phyloP scores from a whole-genome alignment of 2,113 vertebrate genomes.

The Chamaetylas fuelleborni region DNA sequence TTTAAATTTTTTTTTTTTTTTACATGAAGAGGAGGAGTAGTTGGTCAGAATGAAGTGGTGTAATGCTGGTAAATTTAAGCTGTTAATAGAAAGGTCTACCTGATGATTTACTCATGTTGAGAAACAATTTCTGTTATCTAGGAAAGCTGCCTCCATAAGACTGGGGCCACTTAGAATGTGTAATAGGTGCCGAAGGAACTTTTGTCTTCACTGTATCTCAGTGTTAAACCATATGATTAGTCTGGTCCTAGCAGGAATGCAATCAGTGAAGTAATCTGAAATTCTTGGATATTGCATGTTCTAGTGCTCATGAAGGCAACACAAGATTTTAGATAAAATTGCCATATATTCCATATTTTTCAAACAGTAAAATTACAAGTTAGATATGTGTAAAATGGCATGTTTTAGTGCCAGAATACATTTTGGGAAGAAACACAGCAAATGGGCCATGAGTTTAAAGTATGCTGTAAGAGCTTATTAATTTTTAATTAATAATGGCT shows the following conservation, averaged over 20 bases:
- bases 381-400: neutral
- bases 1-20: neutral
- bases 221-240: rapidly evolving
- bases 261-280: neutral
- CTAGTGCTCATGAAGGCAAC: neutral
- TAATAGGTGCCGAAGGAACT: rapidly evolving
- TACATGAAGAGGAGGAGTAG: neutral
- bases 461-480: neutral
- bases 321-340: neutral
- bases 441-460: neutral
- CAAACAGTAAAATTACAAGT: neutral
- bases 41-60: neutral
- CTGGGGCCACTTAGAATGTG: rapidly evolving
- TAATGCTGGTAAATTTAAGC: neutral
- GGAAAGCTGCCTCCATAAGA: rapidly evolving
- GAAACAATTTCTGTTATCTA: neutral
- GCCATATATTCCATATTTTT: neutral
- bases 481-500: neutral
- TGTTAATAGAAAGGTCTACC: neutral
- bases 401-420: neutral
- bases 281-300: neutral
- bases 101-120: neutral
- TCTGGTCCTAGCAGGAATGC: neutral
- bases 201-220: rapidly evolving
- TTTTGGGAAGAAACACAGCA: neutral